Percentiles rank a stretch among this genome's conserved stretches.
These are phyloP conservation scores for Whitmania pigra DNA, from an alignment of 1,140 invertebrate species.

Conservation along the genomic window DNA sequence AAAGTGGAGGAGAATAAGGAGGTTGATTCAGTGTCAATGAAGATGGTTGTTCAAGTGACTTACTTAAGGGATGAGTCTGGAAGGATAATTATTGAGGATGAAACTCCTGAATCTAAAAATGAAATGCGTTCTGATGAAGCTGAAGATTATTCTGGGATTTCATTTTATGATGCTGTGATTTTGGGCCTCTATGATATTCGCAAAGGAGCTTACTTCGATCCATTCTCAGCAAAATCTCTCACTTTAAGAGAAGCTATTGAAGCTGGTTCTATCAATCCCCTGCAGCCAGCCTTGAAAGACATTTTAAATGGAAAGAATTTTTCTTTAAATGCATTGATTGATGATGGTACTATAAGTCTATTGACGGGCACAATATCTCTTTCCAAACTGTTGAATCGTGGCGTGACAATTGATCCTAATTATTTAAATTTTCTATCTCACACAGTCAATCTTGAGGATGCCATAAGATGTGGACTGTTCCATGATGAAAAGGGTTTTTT, in stretches of 20 bases:
- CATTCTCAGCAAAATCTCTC: conserved; percentile 65
- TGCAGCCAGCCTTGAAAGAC: conserved; percentile 45
- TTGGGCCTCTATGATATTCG: conserved; percentile 63
- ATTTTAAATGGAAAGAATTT: conserved; percentile 53
- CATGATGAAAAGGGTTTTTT: conserved; percentile 63
- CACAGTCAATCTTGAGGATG: conserved; percentile 57
- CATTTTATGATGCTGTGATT: conserved; percentile 42
- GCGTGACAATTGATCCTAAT: conserved; percentile 21
- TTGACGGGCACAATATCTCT: conserved; percentile 40
- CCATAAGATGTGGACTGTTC: conserved; percentile 66
- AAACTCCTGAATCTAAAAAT: not conserved
- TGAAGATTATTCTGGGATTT: conserved; percentile 21
- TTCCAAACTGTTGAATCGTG: conserved; percentile 29
- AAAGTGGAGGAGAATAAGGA: not conserved
- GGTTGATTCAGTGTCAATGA: not conserved
- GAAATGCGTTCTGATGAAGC: conserved; percentile 16
- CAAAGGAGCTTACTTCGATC: conserved; percentile 62
- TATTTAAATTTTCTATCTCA: conserved; percentile 19
- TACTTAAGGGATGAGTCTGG: conserved; percentile 12
- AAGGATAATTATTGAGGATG: conserved; percentile 12
- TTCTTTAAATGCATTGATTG: conserved; percentile 38
- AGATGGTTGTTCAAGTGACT: conserved; percentile 4
- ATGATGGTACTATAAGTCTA: conserved; percentile 38
- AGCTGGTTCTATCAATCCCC: conserved; percentile 61
- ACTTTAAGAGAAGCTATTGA: conserved; percentile 72